A percentile compares a stretch with the other conserved stretches of the same genome.
phyloP scores from a whole-genome alignment of 1,140 invertebrate species.

The Macrotrachela quadricornifera region DNA sequence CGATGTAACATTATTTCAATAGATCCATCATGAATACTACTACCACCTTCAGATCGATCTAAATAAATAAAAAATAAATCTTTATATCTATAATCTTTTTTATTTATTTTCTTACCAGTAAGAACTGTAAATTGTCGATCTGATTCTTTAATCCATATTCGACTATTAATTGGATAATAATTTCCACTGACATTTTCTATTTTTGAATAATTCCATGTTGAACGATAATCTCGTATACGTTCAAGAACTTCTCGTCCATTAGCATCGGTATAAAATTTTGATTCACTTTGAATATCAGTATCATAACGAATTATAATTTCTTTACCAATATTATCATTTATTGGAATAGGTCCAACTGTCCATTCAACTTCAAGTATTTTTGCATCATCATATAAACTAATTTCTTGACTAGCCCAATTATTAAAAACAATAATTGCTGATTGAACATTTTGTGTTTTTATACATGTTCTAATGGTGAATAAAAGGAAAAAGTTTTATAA shows the following conservation, averaged over 20 bases:
- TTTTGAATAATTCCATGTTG: slow-evolving; percentile 44
- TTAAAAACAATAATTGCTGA: slow-evolving; percentile 25
- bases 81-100: slow-evolving; percentile 42
- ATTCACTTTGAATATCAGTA: slow-evolving; percentile 32
- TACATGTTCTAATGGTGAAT: too few relatives aligned
- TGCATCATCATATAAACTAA: slow-evolving; percentile 47
- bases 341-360: slow-evolving; percentile 73
- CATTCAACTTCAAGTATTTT: slow-evolving; percentile 61
- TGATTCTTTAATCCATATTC: slow-evolving; percentile 38
- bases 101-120: slow-evolving; percentile 42
- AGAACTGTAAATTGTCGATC: slow-evolving; percentile 39
- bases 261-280: slow-evolving; percentile 68
- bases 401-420: slow-evolving; percentile 56
- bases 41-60: too few relatives aligned
- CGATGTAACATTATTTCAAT: slow-evolving; percentile 41
- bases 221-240: slow-evolving; percentile 41
- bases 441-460: too few relatives aligned
- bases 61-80: too few relatives aligned
- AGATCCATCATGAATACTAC: too few relatives aligned
- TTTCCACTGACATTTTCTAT: slow-evolving; percentile 53
- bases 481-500: too few relatives aligned
- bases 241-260: slow-evolving; percentile 71
- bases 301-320: slow-evolving; percentile 9
- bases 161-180: slow-evolving; percentile 73
- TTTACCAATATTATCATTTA: slow-evolving; percentile 37